Conservation (phyloP, 2,797 vertebrate species). For the Okamejei kenojei region DNA sequence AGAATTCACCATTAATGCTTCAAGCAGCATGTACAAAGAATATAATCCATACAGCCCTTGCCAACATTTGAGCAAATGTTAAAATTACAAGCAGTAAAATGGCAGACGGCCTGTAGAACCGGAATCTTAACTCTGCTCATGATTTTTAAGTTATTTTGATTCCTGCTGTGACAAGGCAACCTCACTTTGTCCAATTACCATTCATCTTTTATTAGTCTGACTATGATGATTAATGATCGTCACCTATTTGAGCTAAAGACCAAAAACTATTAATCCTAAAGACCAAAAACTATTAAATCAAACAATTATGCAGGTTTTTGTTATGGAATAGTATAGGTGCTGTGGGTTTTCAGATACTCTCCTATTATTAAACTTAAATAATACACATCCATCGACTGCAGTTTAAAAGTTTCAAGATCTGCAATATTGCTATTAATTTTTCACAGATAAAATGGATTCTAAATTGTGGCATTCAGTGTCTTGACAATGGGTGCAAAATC, state of each 20-base stretch:
- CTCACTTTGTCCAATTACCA: neutral
- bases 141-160: neutral
- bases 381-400: conserved; percentile 1
- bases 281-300: neutral
- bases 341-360: neutral
- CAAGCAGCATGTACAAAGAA: neutral
- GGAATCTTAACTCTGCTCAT: neutral
- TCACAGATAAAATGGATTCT: neutral
- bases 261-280: neutral
- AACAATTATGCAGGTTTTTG: conserved; percentile 15
- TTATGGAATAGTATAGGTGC: neutral
- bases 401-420: neutral
- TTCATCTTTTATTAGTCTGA: neutral
- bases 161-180: neutral
- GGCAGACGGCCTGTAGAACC: neutral
- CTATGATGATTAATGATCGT: neutral
- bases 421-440: neutral
- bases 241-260: conserved; percentile 12
- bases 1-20: conserved; percentile 4
- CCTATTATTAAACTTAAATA: neutral
- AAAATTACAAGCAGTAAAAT: neutral
- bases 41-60: neutral
- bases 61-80: neutral
- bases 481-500: neutral
- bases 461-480: neutral